These are phyloP conservation scores for Enoplosus armatus DNA, from an alignment of 2,797 vertebrate species.

Conservation along the genomic window DNA sequence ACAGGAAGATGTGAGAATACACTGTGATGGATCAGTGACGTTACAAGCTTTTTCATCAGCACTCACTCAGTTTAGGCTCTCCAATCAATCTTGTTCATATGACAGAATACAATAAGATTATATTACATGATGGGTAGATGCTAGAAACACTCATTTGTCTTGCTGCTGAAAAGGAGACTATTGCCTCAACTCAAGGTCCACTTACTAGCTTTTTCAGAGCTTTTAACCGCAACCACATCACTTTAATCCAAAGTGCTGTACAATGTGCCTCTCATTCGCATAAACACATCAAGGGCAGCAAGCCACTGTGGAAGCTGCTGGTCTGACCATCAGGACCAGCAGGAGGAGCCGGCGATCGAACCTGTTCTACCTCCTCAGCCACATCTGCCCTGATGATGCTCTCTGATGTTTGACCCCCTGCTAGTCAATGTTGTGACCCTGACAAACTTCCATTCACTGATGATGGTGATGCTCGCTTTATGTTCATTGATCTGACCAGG, in stretches of 20 bases:
- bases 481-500: no score
- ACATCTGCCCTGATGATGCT: no score
- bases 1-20: not conserved
- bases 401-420: no score
- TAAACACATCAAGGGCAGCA: no score
- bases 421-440: no score
- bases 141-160: not conserved
- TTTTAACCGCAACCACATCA: not conserved
- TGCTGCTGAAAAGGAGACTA: not conserved
- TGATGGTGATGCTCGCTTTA: no score
- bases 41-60: slow-evolving; percentile 10
- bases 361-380: not conserved
- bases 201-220: not conserved
- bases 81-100: not conserved
- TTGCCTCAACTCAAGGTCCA: not conserved
- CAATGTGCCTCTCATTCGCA: not conserved
- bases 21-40: slow-evolving; percentile 18
- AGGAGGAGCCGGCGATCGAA: no score
- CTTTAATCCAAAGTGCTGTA: not conserved
- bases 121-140: not conserved
- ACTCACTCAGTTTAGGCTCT: slow-evolving; percentile 2
- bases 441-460: no score
- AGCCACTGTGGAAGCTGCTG: no score
- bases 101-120: not conserved
- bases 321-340: not conserved